Conservation (phyloP, 2,888 invertebrate genomes). For the Ariolimax columbianus region DNA sequence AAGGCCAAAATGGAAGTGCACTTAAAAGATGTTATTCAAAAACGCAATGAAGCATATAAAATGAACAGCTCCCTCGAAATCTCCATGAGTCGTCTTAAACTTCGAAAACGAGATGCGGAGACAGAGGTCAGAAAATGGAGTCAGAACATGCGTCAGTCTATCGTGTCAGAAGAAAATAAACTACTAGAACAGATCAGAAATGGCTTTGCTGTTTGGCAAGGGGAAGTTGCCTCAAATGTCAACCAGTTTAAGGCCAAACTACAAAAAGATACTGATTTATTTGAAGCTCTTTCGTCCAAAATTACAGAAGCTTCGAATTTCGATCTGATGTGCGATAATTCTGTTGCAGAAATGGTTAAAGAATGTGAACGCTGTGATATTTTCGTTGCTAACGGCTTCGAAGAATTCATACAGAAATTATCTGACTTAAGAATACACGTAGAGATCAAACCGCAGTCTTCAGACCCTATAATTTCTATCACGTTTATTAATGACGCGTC, state of each 20-base stretch:
- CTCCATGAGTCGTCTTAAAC: background rate
- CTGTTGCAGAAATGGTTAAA: background rate
- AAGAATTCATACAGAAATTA: background rate
- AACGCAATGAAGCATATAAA: background rate
- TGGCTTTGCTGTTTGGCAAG: background rate
- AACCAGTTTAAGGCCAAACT: slow-evolving; percentile 20
- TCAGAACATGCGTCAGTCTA: background rate
- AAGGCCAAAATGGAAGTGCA: slow-evolving; percentile 32
- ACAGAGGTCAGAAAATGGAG: background rate
- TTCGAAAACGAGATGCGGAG: slow-evolving; percentile 3
- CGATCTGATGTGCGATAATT: background rate
- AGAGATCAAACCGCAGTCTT: background rate
- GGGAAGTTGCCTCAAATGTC: slow-evolving; percentile 8
- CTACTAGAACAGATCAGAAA: slow-evolving; percentile 16
- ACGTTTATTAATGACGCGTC: background rate
- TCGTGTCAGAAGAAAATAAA: slow-evolving; percentile 22
- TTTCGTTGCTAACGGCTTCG: background rate
- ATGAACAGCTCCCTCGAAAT: background rate
- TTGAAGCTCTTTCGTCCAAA: background rate
- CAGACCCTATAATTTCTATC: background rate
- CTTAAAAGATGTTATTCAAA: background rate
- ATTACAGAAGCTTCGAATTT: background rate
- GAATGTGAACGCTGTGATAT: background rate
- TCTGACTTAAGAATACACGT: background rate
- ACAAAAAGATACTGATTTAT: background rate